Base-by-base conservation (phyloP, 2,888 invertebrate species). In the Drosophila gaucha region DNA sequence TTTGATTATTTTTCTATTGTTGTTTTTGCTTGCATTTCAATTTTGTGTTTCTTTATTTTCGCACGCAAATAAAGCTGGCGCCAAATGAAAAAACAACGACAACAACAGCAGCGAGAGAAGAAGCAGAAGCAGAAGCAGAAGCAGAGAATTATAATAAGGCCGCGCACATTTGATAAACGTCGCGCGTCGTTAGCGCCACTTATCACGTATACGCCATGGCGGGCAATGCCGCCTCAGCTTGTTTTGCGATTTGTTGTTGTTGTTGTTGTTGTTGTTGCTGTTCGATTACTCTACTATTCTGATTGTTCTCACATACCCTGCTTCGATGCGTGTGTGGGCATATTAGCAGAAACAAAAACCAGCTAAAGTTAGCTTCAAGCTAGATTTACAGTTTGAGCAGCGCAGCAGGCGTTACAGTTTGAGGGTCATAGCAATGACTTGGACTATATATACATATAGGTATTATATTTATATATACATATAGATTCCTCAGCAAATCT, bases 31-130 rank as follows among this genome's bases (percentile, higher is more conserved):
- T 72, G 77, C 69, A 76, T 86, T 86, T 73, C 66, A 80, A 86
- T 73, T 44, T 44, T 77, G 57, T 82, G 38, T 62, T 69, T 76
- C 47, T 76, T 60, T 60, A 58, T 74, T 78, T 83, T 83, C 88
- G 86, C 83, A 88, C 80, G 88, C 82, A 83, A 83, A 83, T 88
- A 88, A 86, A 79, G 71, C 84, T 86, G 88, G 83, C 83, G 88
- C 83, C 83, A 88, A 78, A 51, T 80, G 67, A 82, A 64, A 66
- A 65, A 30, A 50, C 20, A 66, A 33, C 28, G 50, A 28, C 50
- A 73, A 20, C 39, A 57, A 20, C 38, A 74, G 33, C 51, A 71
- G 36, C 30, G 39, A 6, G 6, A 38, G 12, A 1, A 20, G 31
- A n/a, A 16, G 35, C 3, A 14, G 50, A 3, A 28, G 24, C 22